phyloP scores from a whole-genome alignment of 2,113 vertebrate genomes.

The Cromileptes altivelis region DNA sequence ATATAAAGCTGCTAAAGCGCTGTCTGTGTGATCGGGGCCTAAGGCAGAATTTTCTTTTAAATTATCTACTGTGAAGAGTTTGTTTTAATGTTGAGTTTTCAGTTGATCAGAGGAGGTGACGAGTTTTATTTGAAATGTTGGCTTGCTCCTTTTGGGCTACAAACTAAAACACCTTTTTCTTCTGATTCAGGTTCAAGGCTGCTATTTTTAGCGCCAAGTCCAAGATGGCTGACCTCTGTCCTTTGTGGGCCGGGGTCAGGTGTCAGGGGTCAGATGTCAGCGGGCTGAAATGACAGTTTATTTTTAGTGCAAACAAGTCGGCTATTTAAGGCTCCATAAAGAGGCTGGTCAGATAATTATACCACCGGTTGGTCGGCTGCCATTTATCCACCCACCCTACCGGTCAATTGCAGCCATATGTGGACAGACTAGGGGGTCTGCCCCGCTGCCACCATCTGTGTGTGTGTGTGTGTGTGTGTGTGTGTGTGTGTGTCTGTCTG shows the following conservation, averaged over 20 bases:
- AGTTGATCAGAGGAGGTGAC: background rate
- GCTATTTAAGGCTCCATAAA: conserved; percentile 79
- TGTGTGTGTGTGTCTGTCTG: background rate
- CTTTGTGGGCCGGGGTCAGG: conserved; percentile 57
- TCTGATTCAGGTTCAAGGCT: conserved; percentile 67
- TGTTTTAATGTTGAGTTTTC: background rate
- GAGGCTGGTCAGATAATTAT: conserved; percentile 81
- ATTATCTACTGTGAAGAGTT: too few relatives aligned
- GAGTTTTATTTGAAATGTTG: background rate
- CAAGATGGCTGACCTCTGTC: conserved; percentile 65
- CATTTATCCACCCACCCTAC: conserved; percentile 78
- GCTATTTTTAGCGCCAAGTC: conserved; percentile 74
- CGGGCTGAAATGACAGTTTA: conserved; percentile 78
- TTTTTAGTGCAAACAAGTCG: conserved; percentile 80
- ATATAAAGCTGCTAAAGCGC: too few relatives aligned
- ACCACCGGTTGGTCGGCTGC: conserved; percentile 71
- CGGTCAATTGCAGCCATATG: conserved; percentile 84
- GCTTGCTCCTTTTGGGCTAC: background rate
- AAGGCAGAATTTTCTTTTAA: too few relatives aligned
- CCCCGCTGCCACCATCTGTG: conserved; percentile 55
- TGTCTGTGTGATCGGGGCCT: too few relatives aligned
- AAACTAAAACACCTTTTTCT: conserved; percentile 1
- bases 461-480: conserved; percentile 21
- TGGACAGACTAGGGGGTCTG: conserved; percentile 78
- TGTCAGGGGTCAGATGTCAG: conserved; percentile 74